phyloP scores from a whole-genome alignment of 2,113 vertebrate species.

The Cyphomyrus plagiostoma region DNA sequence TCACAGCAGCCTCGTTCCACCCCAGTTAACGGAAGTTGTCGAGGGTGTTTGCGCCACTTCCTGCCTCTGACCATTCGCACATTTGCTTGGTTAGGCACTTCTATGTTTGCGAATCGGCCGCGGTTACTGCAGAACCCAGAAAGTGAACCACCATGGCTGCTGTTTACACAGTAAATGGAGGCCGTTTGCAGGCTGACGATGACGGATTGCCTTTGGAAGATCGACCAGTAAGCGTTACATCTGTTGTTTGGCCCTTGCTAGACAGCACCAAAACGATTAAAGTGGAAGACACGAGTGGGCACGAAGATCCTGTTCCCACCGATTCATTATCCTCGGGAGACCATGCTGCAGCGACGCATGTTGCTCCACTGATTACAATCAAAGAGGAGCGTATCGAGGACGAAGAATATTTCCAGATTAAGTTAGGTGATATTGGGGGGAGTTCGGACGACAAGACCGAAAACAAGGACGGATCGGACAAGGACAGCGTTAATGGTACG shows the following conservation, averaged over 20 bases:
- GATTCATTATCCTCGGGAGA: conserved; percentile 21
- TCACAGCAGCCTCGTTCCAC: background rate
- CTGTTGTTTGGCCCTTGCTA: background rate
- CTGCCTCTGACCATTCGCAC: background rate
- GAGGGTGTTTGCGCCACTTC: background rate
- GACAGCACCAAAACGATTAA: background rate
- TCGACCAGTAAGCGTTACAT: background rate
- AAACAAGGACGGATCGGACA: conserved; percentile 15
- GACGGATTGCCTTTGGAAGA: conserved; percentile 18
- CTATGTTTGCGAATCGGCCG: conserved; percentile 6
- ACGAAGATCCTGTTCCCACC: background rate
- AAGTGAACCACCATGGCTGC: conserved; percentile 37
- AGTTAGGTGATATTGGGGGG: conserved; percentile 20
- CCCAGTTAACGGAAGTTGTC: conserved; percentile 13
- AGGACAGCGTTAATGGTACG: background rate
- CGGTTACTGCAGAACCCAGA: background rate
- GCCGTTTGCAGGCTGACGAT: conserved; percentile 6
- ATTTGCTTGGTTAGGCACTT: background rate
- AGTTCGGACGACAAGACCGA: conserved; percentile 16
- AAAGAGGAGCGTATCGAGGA: conserved; percentile 37
- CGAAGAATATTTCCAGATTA: conserved; percentile 26
- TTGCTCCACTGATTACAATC: conserved; percentile 17
- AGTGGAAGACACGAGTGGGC: conserved; percentile 9
- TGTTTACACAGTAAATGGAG: conserved; percentile 31
- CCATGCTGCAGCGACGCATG: conserved; percentile 21